Evolutionary conservation across 2,113 vertebrate species (phyloP).

Genomic region (Leptocoma aspasia): DNA sequence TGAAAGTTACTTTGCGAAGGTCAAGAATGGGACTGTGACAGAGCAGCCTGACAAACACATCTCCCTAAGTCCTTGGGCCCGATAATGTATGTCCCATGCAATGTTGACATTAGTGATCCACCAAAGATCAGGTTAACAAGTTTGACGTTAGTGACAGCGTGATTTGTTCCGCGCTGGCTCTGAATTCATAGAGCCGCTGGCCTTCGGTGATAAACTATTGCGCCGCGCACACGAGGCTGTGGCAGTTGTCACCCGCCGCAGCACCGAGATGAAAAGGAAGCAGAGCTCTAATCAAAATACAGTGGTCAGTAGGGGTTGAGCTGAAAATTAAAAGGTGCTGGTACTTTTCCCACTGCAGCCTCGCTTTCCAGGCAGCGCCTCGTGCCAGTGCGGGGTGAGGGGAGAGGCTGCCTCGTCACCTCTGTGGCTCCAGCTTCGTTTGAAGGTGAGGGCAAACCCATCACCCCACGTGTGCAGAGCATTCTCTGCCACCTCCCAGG

Average conservation of each 20-base stretch:
- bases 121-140: constrained; percentile 69
- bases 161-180: constrained; percentile 63
- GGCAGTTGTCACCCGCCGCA: constrained; percentile 29
- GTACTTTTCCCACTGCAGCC: constrained; percentile 1
- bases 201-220: constrained; percentile 70
- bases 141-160: constrained; percentile 73
- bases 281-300: constrained; percentile 60
- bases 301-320: constrained; percentile 40
- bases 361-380: background rate
- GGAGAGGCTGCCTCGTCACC: background rate
- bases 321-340: constrained; percentile 33
- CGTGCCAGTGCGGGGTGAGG: fast-evolving
- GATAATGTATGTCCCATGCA: constrained; percentile 77
- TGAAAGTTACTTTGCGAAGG: constrained; percentile 72
- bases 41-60: constrained; percentile 76
- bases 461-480: fast-evolving
- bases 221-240: background rate
- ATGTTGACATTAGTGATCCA: constrained; percentile 73
- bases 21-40: constrained; percentile 62
- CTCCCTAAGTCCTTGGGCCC: constrained; percentile 77
- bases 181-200: constrained; percentile 49
- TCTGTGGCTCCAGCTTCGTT: fast-evolving
- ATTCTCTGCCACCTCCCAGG: background rate
- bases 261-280: constrained; percentile 50
- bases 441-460: background rate